A percentile compares a stretch with the other conserved stretches of the same genome.
Conservation (phyloP, 35 echinoderm and acorn worm genomes). For the Anneissia japonica region DNA sequence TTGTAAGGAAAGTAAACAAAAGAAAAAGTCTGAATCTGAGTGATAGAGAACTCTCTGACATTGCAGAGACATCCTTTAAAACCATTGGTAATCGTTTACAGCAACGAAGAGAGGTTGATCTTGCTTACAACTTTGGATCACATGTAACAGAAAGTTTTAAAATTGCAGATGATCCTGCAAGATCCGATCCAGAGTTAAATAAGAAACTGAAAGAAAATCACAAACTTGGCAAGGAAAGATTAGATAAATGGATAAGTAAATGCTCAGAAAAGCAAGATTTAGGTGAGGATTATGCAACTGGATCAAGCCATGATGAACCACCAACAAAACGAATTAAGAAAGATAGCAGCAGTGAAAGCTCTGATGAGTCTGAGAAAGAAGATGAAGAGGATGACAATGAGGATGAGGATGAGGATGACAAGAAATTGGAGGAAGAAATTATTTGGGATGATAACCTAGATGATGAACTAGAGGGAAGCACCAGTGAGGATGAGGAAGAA, state of each 20-base stretch:
- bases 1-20: constrained; percentile 48
- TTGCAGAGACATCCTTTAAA: constrained; percentile 62
- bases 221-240: constrained; percentile 16
- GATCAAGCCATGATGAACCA: background rate
- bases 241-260: constrained; percentile 26
- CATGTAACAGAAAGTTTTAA: constrained; percentile 24
- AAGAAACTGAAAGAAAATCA: constrained; percentile 38
- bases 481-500: background rate
- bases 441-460: background rate
- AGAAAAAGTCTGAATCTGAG: constrained; percentile 45
- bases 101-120: constrained; percentile 51
- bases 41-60: constrained; percentile 4
- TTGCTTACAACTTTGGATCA: constrained; percentile 48
- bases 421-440: background rate
- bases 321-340: background rate
- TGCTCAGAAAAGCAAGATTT: constrained; percentile 25
- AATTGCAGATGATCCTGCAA: constrained; percentile 32
- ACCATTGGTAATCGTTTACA: constrained; percentile 46
- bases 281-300: background rate
- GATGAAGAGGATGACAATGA: constrained; percentile 22
- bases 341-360: background rate
- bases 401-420: constrained; percentile 29
- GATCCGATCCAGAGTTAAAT: constrained; percentile 30
- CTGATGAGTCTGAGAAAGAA: constrained; percentile 10
- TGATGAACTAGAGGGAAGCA: background rate